Base-by-base conservation (phyloP, 2,113 vertebrate genomes). In the Peromyscus polionotus region DNA sequence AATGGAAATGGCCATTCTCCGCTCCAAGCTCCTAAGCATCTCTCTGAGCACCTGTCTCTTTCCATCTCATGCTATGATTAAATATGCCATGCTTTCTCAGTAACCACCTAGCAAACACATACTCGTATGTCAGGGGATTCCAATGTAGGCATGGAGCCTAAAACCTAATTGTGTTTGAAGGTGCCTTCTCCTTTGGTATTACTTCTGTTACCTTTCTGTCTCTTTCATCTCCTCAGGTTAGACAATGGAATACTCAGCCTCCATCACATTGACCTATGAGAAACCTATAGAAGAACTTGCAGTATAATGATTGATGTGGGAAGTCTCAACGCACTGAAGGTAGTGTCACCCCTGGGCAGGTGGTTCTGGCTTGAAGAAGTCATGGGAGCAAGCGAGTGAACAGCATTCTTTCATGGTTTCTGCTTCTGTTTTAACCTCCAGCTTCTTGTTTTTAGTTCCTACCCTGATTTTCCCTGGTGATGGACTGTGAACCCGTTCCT, bases 11-110 rank as follows among this genome's bases (percentile, higher is more conserved):
- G n/a, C 20, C 72, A 10, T 0, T 84, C 2, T n/a, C 14, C 39
- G 7, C 84, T 88, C 54, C 31, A 48, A 81, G 57, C 10, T 36
- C 33, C 24, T 70, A 33, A 83, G 85, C 12, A 59, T 54, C 51
- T 61, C 65, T 65, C 42, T 77, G 36, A 95, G 80, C 36, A 75
- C 2, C 67, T 97, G 76, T 51, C 76, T 54, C 76, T 95, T 97
- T 91, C 39, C 73, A 10, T 36, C 39, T 61, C 24, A 17, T 61
- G 3, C 81, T 75, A 57, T 61, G 63, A 57, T 77, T 63, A 79
- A 42, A 84, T 75, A 20, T 45, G 73, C 20, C n/a, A 75, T 70
- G 16, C 54, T 48, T 88, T 90, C 36, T 73, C n/a, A 57, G 2
- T 57, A 79, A 33, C n/a, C 59, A 73, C 67, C 24, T 94, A 92